Percentiles rank a stretch among this genome's conserved stretches.
Evolutionary conservation across 2,113 vertebrate species (phyloP).

Genomic region (Phrynosoma platyrhinos): DNA sequence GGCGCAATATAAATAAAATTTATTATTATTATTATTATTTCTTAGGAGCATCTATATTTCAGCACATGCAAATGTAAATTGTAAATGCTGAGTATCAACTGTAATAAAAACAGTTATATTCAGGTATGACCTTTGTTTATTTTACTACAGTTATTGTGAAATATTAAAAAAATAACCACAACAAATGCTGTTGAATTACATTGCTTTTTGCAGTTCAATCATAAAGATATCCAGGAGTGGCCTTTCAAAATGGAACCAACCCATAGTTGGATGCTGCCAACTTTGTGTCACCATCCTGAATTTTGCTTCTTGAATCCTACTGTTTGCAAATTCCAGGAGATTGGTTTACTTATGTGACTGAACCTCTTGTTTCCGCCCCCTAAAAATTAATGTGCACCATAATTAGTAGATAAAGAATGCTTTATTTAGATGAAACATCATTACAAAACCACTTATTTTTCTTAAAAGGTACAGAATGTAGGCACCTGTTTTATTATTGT

Average conservation of each 20-base stretch:
- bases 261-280: background rate
- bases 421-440: slow-evolving; percentile 62
- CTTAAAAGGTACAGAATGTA: slow-evolving; percentile 59
- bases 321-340: background rate
- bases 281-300: background rate
- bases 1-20: too few relatives aligned
- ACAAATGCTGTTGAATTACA: too few relatives aligned
- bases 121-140: too few relatives aligned
- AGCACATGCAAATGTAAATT: too few relatives aligned
- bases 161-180: too few relatives aligned
- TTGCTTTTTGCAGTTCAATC: too few relatives aligned
- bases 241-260: background rate
- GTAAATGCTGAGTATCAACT: too few relatives aligned
- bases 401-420: slow-evolving; percentile 46
- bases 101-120: too few relatives aligned
- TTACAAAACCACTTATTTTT: slow-evolving; percentile 47
- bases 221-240: too few relatives aligned
- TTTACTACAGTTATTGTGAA: too few relatives aligned
- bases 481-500: slow-evolving; percentile 49
- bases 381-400: slow-evolving; percentile 46
- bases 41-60: too few relatives aligned
- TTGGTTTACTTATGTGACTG: background rate
- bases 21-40: too few relatives aligned
- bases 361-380: background rate
- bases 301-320: background rate